Conservation (phyloP, 2,797 vertebrate species). For the Streptopelia turtur region DNA sequence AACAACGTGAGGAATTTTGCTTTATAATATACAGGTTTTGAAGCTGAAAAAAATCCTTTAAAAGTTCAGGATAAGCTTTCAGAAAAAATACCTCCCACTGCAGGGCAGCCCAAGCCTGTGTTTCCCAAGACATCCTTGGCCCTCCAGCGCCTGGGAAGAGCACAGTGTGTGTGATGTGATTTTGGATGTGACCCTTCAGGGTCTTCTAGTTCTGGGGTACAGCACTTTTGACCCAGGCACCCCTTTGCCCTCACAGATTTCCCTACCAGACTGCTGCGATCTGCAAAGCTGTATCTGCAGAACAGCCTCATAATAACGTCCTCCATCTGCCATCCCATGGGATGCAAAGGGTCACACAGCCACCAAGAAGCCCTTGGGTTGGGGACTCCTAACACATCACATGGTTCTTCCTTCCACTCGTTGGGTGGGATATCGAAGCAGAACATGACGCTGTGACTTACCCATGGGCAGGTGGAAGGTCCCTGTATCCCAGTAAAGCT, state of each 20-base stretch:
- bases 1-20: not conserved
- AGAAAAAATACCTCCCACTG: not conserved
- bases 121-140: not conserved
- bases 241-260: not conserved
- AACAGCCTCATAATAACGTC: accelerated
- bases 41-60: not conserved
- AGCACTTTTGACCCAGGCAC: not conserved
- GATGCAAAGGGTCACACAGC: not conserved
- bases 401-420: not conserved
- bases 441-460: accelerated
- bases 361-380: not conserved
- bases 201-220: not conserved
- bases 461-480: not conserved
- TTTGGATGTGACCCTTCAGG: not conserved
- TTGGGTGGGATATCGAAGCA: not conserved
- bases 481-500: not conserved
- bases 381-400: accelerated
- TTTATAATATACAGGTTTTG: not conserved
- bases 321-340: not conserved
- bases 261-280: not conserved
- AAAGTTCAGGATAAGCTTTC: not conserved
- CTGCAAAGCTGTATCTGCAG: accelerated
- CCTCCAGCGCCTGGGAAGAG: not conserved
- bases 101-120: not conserved
- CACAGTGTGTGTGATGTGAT: not conserved